These are phyloP conservation scores for Centropus bengalensis DNA, from an alignment of 2,113 vertebrate species.

Conservation along the genomic window DNA sequence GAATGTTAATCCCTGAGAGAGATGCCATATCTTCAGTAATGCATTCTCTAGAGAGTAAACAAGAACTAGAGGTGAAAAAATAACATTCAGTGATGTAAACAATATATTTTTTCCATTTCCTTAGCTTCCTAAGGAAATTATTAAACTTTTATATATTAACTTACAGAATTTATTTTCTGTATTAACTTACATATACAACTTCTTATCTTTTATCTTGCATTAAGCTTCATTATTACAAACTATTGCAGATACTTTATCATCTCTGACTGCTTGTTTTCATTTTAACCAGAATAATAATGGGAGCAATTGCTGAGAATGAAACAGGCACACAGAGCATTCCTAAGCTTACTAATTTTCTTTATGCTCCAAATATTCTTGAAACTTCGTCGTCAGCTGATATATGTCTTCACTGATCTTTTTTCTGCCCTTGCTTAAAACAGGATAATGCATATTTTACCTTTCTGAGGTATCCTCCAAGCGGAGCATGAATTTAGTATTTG, in stretches of 20 bases:
- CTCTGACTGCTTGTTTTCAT: background rate
- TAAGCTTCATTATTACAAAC: background rate
- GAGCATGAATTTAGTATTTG: background rate
- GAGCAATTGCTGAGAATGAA: background rate
- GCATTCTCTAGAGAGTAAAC: background rate
- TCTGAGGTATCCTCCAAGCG: background rate
- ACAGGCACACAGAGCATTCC: background rate
- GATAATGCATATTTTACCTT: background rate
- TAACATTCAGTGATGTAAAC: background rate
- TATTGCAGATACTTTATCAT: background rate
- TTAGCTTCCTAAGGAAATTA: background rate
- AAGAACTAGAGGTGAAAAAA: background rate
- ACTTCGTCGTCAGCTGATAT: background rate
- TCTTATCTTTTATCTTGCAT: background rate
- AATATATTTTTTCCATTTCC: background rate
- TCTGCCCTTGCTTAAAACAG: background rate
- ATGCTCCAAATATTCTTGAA: background rate
- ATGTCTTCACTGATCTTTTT: background rate
- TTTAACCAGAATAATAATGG: background rate
- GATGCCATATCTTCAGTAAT: background rate
- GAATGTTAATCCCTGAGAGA: background rate
- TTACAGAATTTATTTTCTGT: background rate
- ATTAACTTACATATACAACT: background rate
- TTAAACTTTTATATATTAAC: background rate
- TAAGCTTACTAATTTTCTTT: background rate